Evolutionary conservation across 2,113 vertebrate genomes (phyloP).

Genomic region (Illadopsis cleaveri): DNA sequence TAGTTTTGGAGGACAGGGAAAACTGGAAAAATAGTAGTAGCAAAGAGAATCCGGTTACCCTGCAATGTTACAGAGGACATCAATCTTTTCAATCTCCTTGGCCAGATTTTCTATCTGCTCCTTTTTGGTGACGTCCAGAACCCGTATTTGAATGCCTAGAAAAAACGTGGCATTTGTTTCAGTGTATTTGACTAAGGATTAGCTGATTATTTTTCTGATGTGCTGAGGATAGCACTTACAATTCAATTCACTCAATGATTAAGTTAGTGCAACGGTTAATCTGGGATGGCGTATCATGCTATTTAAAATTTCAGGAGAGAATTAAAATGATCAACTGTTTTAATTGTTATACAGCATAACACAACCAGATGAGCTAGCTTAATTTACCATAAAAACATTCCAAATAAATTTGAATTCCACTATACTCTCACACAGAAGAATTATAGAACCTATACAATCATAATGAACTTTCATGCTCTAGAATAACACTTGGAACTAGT

Average conservation of each 20-base stretch:
- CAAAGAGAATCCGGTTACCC: conserved; percentile 76
- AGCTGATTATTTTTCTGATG: neutral
- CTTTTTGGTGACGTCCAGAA: conserved; percentile 92
- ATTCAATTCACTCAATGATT: neutral
- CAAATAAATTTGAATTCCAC: neutral
- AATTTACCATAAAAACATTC: neutral
- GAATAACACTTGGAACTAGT: neutral
- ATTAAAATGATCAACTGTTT: neutral
- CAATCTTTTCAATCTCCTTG: conserved; percentile 83
- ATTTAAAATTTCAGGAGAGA: neutral
- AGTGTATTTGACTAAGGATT: neutral
- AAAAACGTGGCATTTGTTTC: neutral
- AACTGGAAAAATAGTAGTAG: neutral
- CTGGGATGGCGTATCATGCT: neutral
- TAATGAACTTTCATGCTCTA: neutral
- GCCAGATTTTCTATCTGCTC: conserved; percentile 90
- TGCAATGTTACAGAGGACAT: conserved; percentile 93
- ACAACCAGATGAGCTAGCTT: neutral
- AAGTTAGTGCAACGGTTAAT: neutral
- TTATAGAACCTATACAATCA: neutral
- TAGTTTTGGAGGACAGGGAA: neutral
- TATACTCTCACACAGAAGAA: neutral
- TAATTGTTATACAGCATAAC: neutral
- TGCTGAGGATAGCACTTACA: neutral
- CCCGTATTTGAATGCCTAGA: conserved; percentile 85